Conservation (phyloP, 2,888 invertebrate species). For the Callyntrura guangdongensis region DNA sequence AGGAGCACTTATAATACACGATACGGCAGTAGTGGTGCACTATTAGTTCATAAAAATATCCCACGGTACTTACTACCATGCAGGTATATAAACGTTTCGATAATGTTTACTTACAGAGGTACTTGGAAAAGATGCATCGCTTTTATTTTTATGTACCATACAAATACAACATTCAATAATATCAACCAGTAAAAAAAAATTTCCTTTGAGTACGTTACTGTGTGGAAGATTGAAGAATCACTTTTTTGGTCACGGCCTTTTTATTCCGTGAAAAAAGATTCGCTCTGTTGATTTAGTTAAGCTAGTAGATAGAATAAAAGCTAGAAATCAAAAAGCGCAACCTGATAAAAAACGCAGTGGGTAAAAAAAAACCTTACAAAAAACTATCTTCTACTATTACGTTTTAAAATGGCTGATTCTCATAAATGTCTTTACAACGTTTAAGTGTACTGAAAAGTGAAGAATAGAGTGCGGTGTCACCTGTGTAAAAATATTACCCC, state of each 20-base stretch:
- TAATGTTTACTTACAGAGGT: not conserved
- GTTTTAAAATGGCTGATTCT: conserved; percentile 43
- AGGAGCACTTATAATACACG: not conserved
- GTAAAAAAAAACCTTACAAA: not conserved
- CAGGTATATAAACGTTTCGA: not conserved
- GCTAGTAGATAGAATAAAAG: not conserved
- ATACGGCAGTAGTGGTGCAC: not conserved
- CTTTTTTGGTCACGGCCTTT: conserved; percentile 61
- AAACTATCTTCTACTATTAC: no score
- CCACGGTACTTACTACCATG: conserved; percentile 24
- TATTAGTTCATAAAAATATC: conserved; percentile 12
- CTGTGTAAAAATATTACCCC: not conserved
- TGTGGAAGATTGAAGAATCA: not conserved
- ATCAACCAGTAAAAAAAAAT: conserved; percentile 26
- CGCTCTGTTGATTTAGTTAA: conserved; percentile 71
- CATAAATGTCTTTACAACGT: conserved; percentile 21
- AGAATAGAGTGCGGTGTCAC: not conserved
- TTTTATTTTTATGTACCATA: not conserved
- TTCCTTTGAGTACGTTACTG: conserved; percentile 6
- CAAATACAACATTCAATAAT: conserved; percentile 9
- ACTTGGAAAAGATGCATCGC: not conserved
- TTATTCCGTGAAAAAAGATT: conserved; percentile 65
- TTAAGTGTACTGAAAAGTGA: not conserved
- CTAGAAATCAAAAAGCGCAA: conserved; percentile 33
- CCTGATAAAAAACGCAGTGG: not conserved